These are phyloP conservation scores for Geotria australis DNA, from an alignment of 2,797 vertebrate genomes.

Conservation along the genomic window DNA sequence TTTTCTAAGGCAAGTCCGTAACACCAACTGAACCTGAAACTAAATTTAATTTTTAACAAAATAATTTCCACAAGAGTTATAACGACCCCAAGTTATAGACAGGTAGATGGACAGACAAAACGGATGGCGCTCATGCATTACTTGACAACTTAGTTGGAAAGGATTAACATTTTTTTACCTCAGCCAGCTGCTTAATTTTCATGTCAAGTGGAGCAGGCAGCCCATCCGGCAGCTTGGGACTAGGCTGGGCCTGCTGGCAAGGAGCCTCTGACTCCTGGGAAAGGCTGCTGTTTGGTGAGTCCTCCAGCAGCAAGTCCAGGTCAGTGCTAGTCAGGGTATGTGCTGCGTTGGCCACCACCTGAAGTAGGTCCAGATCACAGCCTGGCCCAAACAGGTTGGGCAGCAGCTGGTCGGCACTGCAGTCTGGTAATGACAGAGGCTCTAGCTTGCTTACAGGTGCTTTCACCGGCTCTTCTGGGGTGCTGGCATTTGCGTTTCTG, in stretches of 20 bases:
- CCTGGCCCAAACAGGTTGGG: slow-evolving; percentile 20
- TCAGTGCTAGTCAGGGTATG: slow-evolving; percentile 58
- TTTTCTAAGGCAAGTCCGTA: too few species aligned
- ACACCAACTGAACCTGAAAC: too few species aligned
- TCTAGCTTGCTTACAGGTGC: not conserved
- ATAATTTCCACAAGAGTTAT: too few species aligned
- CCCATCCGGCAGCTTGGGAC: slow-evolving; percentile 43
- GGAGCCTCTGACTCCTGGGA: slow-evolving; percentile 23
- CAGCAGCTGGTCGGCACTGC: too few species aligned
- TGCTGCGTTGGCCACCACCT: slow-evolving; percentile 29
- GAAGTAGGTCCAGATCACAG: slow-evolving; percentile 38
- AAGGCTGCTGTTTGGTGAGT: slow-evolving; percentile 18
- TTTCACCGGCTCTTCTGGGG: too few species aligned
- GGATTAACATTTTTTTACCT: slow-evolving; percentile 12
- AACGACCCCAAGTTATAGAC: too few species aligned
- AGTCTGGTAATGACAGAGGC: not conserved
- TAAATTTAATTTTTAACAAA: too few species aligned
- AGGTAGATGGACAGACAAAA: too few species aligned
- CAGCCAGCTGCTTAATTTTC: slow-evolving; percentile 30
- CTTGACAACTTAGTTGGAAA: not conserved
- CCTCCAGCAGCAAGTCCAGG: slow-evolving; percentile 31
- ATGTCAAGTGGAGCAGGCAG: slow-evolving; percentile 44
- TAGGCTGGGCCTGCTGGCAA: slow-evolving; percentile 17
- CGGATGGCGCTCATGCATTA: too few species aligned
- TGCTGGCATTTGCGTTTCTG: slow-evolving; percentile 6